Percentiles rank a stretch among this genome's conserved stretches.
phyloP scores from a whole-genome alignment of 2,888 invertebrate genomes.

The Morpho helenor region DNA sequence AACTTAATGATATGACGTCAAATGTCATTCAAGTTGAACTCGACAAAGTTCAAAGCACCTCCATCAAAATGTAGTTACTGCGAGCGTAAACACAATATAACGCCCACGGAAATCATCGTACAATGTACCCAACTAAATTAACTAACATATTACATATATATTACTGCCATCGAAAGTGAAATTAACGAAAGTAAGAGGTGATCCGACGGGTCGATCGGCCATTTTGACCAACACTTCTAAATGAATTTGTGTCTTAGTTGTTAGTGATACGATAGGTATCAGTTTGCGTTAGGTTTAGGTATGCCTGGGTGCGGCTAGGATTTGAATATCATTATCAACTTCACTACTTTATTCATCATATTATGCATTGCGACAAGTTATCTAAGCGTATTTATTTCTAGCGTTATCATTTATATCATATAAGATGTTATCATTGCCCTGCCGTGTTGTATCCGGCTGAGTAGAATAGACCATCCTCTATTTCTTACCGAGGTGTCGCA shows the following conservation, averaged over 20 bases:
- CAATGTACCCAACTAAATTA: constrained; percentile 38
- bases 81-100: constrained; percentile 5
- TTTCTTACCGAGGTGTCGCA: too few species aligned
- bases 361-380: constrained; percentile 22
- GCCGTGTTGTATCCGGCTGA: too few species aligned
- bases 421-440: too few species aligned
- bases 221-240: constrained; percentile 34
- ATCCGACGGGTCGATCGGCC: constrained; percentile 37
- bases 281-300: neutral
- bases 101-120: constrained; percentile 17
- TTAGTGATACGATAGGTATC: constrained; percentile 34
- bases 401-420: constrained; percentile 1
- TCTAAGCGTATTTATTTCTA: constrained; percentile 17
- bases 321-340: constrained; percentile 25
- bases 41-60: constrained; percentile 22
- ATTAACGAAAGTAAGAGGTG: constrained; percentile 48
- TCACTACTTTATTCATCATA: constrained; percentile 19
- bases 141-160: constrained; percentile 48
- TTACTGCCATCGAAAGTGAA: constrained; percentile 64
- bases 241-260: constrained; percentile 25
- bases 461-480: too few species aligned
- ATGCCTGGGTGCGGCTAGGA: constrained; percentile 18
- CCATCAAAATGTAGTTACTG: constrained; percentile 19
- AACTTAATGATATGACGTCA: constrained; percentile 8
- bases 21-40: constrained; percentile 16